Conservation (phyloP, 2,888 invertebrate species). For the Perizoma flavofasciatum region DNA sequence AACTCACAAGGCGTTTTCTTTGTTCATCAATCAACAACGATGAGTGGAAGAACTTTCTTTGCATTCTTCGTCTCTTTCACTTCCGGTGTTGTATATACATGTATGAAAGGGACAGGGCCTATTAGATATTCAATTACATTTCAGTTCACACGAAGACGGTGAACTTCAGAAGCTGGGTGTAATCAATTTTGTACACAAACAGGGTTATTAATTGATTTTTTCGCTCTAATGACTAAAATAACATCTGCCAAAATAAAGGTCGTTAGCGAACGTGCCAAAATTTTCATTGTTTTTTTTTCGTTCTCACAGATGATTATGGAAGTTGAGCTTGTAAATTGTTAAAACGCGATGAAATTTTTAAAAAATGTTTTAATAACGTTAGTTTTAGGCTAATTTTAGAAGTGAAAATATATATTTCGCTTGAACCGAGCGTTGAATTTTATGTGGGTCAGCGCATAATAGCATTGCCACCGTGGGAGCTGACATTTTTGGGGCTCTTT, state of each 20-base stretch:
- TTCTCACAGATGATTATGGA: conserved; percentile 41
- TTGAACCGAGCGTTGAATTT: no score
- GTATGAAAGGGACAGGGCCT: conserved; percentile 54
- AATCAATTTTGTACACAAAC: conserved; percentile 83
- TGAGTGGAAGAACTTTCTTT: conserved; percentile 70
- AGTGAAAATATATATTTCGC: no score
- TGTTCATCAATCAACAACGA: conserved; percentile 80
- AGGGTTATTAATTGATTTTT: conserved; percentile 79
- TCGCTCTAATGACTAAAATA: conserved; percentile 75
- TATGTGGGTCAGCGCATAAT: no score
- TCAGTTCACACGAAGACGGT: conserved; percentile 72
- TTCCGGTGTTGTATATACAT: conserved; percentile 27
- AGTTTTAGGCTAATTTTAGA: no score
- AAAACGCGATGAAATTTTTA: not conserved
- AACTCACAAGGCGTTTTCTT: conserved; percentile 81
- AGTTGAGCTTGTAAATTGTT: conserved; percentile 24
- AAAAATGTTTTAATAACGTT: not conserved
- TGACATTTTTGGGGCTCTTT: no score
- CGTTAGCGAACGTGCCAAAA: conserved; percentile 75
- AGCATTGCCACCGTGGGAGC: no score
- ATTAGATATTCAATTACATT: conserved; percentile 72
- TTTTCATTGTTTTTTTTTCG: conserved; percentile 46
- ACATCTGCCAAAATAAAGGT: conserved; percentile 76
- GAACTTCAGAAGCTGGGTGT: conserved; percentile 74
- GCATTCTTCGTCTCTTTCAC: conserved; percentile 59